A percentile compares a stretch with the other conserved stretches of the same genome.
Conservation (phyloP, 2,797 vertebrate species). For the Rhyacichthys aspro region DNA sequence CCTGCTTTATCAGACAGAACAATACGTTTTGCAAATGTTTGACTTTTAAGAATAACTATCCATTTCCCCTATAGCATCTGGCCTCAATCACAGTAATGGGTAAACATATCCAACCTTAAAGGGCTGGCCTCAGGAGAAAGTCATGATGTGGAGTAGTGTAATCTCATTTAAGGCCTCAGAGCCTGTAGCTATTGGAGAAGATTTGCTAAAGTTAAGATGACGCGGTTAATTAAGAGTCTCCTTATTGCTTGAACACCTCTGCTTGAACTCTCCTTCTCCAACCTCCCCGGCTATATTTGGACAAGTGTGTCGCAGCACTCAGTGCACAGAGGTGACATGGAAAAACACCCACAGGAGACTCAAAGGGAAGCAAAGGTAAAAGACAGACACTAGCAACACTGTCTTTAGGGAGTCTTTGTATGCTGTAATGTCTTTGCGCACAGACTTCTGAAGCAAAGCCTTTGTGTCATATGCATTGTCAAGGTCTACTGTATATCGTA, state of each 20-base stretch:
- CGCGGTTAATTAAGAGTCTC: slow-evolving; percentile 31
- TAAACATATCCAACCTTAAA: slow-evolving; percentile 5
- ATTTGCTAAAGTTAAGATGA: slow-evolving; percentile 26
- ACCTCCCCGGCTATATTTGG: slow-evolving; percentile 42
- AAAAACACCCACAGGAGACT: slow-evolving; percentile 32
- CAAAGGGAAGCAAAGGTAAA: slow-evolving; percentile 9
- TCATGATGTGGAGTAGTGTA: slow-evolving; percentile 13
- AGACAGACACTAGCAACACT: slow-evolving; percentile 30
- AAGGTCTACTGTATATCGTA: slow-evolving; percentile 12
- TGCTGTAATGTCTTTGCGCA: slow-evolving; percentile 15
- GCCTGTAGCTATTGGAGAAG: slow-evolving; percentile 5
- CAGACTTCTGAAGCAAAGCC: slow-evolving; percentile 11
- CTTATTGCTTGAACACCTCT: slow-evolving; percentile 14
- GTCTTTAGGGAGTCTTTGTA: slow-evolving; percentile 16
- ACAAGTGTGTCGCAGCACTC: slow-evolving; percentile 29
- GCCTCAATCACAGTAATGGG: slow-evolving; percentile 10
- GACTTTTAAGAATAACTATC: slow-evolving; percentile 7
- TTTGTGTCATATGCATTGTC: slow-evolving; percentile 13
- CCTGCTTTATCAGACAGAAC: neutral
- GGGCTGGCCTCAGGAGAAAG: slow-evolving; percentile 2
- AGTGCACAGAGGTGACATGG: slow-evolving; percentile 16
- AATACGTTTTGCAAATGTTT: slow-evolving; percentile 4
- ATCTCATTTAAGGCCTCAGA: slow-evolving; percentile 18
- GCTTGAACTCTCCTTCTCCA: slow-evolving; percentile 16
- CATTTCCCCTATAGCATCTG: neutral